These are phyloP conservation scores for Xanthorhoe spadicearia DNA, from an alignment of 2,888 invertebrate genomes.

Conservation along the genomic window DNA sequence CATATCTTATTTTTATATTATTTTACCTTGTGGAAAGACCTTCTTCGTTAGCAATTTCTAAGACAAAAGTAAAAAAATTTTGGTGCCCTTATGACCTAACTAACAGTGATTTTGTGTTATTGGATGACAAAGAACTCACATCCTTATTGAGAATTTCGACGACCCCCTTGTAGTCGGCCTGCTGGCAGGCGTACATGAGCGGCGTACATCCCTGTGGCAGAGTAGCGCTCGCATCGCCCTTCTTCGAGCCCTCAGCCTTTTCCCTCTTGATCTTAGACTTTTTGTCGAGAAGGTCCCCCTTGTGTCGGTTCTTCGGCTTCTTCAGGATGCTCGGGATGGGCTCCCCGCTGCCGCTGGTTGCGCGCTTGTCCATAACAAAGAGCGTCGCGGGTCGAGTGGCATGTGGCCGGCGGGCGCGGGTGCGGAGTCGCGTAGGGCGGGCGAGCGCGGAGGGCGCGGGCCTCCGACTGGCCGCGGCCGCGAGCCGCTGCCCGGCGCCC, in stretches of 20 bases:
- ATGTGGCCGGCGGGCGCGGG: constrained; percentile 50
- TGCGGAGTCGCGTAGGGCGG: constrained; percentile 61
- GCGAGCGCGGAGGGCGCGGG: constrained; percentile 80
- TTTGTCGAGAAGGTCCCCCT: constrained; percentile 75
- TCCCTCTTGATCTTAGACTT: constrained; percentile 78
- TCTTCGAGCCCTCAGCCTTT: constrained; percentile 69
- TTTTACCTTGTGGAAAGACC: constrained; percentile 44
- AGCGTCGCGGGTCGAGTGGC: constrained; percentile 55
- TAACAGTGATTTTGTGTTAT: constrained; percentile 13
- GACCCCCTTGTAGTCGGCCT: constrained; percentile 91
- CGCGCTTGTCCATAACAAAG: constrained; percentile 79
- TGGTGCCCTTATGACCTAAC: neutral
- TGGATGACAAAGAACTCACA: constrained; percentile 81
- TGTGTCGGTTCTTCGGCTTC: constrained; percentile 70
- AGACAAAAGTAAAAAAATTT: neutral
- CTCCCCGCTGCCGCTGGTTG: constrained; percentile 72
- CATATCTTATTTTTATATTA: constrained; percentile 63
- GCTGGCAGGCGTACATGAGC: constrained; percentile 96
- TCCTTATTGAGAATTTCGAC: constrained; percentile 90
- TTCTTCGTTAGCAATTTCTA: neutral
- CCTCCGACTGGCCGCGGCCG: constrained; percentile 72
- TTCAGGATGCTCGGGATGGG: constrained; percentile 80
- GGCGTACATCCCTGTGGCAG: constrained; percentile 90
- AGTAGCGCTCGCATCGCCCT: constrained; percentile 70
- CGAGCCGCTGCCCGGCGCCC: constrained; percentile 65